phyloP scores from a whole-genome alignment of 1,140 invertebrate genomes.

The Carposina sasakii region DNA sequence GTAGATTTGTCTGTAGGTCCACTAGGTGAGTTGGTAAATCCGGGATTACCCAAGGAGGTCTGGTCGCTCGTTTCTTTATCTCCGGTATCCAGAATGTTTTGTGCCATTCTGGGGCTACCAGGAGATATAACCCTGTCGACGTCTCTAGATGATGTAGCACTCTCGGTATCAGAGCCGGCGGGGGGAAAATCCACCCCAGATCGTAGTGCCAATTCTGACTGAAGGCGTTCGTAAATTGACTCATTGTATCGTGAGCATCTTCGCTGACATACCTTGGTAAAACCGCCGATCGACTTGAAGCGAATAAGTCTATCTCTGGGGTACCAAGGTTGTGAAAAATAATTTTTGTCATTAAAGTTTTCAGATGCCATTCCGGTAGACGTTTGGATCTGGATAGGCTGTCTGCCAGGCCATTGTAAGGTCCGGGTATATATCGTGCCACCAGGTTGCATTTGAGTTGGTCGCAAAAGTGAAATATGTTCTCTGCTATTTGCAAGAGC shows the following conservation, averaged over 20 bases:
- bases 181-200: constrained; percentile 33
- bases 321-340: constrained; percentile 19
- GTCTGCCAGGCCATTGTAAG: constrained; percentile 31
- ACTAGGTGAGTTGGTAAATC: not conserved
- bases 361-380: constrained; percentile 29
- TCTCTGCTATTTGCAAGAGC: not conserved
- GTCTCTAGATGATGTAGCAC: constrained; percentile 25
- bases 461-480: constrained; percentile 21
- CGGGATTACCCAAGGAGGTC: not conserved
- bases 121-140: constrained; percentile 12
- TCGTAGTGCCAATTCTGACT: constrained; percentile 25
- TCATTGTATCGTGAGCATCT: constrained; percentile 19
- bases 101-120: constrained; percentile 3
- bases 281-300: constrained; percentile 17
- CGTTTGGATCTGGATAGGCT: constrained; percentile 17
- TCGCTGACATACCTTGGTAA: constrained; percentile 20
- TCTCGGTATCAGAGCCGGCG: constrained; percentile 27
- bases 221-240: constrained; percentile 29
- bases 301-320: constrained; percentile 31
- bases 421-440: constrained; percentile 19
- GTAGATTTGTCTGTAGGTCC: constrained; percentile 1
- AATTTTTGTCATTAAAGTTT: constrained; percentile 14
- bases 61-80: constrained; percentile 2
- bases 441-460: constrained; percentile 16
- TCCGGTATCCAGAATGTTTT: constrained; percentile 9